These are phyloP conservation scores for Sialia sialis DNA, from an alignment of 2,113 vertebrate genomes.

Conservation along the genomic window DNA sequence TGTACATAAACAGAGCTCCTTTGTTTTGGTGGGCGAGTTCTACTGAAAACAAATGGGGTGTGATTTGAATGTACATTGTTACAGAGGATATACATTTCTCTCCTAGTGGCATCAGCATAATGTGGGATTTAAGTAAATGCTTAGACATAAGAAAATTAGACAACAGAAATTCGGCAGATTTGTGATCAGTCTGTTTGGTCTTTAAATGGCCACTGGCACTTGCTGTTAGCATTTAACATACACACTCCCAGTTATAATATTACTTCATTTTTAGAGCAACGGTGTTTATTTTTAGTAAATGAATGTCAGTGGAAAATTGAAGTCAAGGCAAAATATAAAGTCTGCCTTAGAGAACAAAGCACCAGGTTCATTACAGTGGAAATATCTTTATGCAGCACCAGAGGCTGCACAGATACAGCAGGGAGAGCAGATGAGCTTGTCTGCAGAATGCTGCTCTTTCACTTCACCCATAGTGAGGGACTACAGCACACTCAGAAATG, in stretches of 20 bases:
- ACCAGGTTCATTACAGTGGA: not conserved
- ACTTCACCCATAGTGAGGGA: fast-evolving
- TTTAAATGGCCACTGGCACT: not conserved
- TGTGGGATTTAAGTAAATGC: not conserved
- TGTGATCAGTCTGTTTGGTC: not conserved
- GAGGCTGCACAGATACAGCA: not conserved
- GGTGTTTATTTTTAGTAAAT: not conserved
- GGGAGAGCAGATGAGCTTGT: not conserved
- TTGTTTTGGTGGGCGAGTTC: not conserved
- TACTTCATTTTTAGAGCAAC: not conserved
- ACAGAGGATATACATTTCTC: not conserved
- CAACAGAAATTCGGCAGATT: not conserved
- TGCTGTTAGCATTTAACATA: not conserved
- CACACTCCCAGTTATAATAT: not conserved
- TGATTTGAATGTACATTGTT: not conserved
- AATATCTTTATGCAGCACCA: not conserved
- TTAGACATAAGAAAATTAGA: not conserved
- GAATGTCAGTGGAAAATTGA: not conserved
- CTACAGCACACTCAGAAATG: not conserved
- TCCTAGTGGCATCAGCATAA: not conserved
- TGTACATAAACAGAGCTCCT: not conserved
- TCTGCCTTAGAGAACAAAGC: not conserved
- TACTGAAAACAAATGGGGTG: not conserved
- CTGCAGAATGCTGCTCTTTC: not conserved
- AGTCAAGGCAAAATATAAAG: not conserved